Base-by-base conservation (phyloP, 2,888 invertebrate genomes). In the Drosophila meridionalis region DNA sequence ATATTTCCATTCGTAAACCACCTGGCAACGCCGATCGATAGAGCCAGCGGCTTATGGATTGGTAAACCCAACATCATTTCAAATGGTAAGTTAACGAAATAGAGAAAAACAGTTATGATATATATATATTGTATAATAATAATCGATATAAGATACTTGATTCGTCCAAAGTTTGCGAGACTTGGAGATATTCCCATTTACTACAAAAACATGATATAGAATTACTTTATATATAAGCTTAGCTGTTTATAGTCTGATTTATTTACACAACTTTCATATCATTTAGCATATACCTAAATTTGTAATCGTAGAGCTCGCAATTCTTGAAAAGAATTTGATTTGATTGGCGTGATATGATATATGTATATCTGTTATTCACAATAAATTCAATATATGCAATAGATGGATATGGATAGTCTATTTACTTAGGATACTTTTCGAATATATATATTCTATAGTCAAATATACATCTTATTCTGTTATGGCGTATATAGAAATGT, bases 41-140 rank as follows among this genome's bases (percentile, higher is more conserved):
- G 38, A 62, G 62, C 30, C 48, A 20, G 11, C 42, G 66, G 11
- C 50, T 30, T 65, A 38, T 65, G 72, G 75, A 72, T 72, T 74
- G 75, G 30, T 59, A 38, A 12, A 38, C 20, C 53, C 53, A 62
- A 43, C 73, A 53, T 58, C 32, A 64, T 73, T 38, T 32, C 4
- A 14, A 14, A 57, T 53, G 69, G 73, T 73, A 61, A 76, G 73
- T 57, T 12, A 9, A 47, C 20, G 8, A 9, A 26, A 11, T 43
- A 7, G 26, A 53, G 7, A 4, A 28, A 30, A 14, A 30, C 14
- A 48, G 2, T n/a, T n/a, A 40, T 14, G 14, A 2, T 9, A 36
- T 36, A 8, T 36, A 36, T 9, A 36, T 36, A 36, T 36, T 2
- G 36, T 36, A 12, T 40, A 14, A 14, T 11, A 40, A 40, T 40